A percentile compares a stretch with the other conserved stretches of the same genome.
These are phyloP conservation scores for Hirundichthys speculiger DNA, from an alignment of 2,113 vertebrate species.

Conservation along the genomic window DNA sequence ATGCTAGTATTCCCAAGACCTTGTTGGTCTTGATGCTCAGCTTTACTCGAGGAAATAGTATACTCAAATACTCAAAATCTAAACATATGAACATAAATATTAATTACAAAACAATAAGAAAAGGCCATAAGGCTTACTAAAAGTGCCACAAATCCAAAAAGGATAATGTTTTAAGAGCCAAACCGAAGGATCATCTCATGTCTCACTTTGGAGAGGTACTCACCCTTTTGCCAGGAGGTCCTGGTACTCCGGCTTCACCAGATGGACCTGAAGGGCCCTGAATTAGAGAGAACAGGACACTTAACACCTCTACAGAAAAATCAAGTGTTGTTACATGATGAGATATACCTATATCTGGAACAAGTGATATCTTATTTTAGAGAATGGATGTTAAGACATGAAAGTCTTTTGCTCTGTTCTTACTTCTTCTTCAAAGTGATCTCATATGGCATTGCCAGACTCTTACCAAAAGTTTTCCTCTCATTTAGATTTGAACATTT, in stretches of 20 bases:
- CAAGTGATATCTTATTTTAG: not conserved
- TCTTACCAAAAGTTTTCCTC: no score
- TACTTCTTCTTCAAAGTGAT: not conserved
- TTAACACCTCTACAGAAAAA: constrained; percentile 27
- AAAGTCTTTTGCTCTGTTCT: not conserved
- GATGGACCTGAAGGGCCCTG: constrained; percentile 97
- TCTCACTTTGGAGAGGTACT: constrained; percentile 68
- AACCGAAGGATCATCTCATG: constrained; percentile 23
- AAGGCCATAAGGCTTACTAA: not conserved
- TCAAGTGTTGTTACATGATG: constrained; percentile 1
- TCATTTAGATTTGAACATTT: no score
- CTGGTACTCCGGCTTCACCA: constrained; percentile 96
- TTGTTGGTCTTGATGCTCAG: constrained; percentile 3
- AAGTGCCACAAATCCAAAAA: constrained; percentile 7
- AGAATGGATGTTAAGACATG: not conserved
- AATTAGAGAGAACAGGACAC: constrained; percentile 39
- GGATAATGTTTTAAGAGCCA: not conserved
- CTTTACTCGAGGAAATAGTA: constrained; percentile 1
- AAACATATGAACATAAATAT: constrained; percentile 25
- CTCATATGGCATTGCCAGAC: no score
- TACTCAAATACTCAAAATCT: constrained; percentile 2
- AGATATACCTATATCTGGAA: not conserved
- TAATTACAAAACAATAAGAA: constrained; percentile 5
- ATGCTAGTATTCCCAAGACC: no score
- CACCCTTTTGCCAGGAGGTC: constrained; percentile 96